Conservation (phyloP, 2,113 vertebrate genomes). For the Puntigrus tetrazona region DNA sequence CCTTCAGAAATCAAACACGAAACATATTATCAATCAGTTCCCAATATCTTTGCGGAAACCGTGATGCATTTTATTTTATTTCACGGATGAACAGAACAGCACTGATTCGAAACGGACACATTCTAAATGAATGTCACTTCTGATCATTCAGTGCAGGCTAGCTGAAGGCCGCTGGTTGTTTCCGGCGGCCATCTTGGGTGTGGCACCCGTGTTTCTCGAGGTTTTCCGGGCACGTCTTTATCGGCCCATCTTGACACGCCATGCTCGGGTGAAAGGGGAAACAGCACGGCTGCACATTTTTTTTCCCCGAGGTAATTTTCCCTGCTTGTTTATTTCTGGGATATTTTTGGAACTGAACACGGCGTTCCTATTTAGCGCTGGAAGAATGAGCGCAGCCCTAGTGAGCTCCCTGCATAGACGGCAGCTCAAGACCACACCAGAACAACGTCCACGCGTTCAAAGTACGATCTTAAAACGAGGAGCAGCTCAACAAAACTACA, state of each 20-base stretch:
- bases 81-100: too few species aligned
- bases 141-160: background rate
- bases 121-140: background rate
- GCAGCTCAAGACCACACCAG: too few species aligned
- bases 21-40: background rate
- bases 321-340: slow-evolving; percentile 32
- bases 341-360: slow-evolving; percentile 49
- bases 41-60: too few species aligned
- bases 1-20: background rate
- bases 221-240: slow-evolving; percentile 30
- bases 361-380: background rate
- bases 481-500: too few species aligned
- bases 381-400: too few species aligned
- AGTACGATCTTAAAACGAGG: too few species aligned
- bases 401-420: too few species aligned
- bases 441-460: too few species aligned
- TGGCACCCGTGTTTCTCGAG: background rate
- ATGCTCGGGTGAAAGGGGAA: background rate
- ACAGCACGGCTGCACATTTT: background rate
- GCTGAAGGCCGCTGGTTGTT: background rate
- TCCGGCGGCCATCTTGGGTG: slow-evolving; percentile 29
- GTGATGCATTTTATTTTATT: too few species aligned
- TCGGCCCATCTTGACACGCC: slow-evolving; percentile 38
- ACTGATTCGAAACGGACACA: too few species aligned
- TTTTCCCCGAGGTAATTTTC: background rate